phyloP scores from a whole-genome alignment of 1,140 invertebrate genomes.

The Leguminivora glycinivorella region DNA sequence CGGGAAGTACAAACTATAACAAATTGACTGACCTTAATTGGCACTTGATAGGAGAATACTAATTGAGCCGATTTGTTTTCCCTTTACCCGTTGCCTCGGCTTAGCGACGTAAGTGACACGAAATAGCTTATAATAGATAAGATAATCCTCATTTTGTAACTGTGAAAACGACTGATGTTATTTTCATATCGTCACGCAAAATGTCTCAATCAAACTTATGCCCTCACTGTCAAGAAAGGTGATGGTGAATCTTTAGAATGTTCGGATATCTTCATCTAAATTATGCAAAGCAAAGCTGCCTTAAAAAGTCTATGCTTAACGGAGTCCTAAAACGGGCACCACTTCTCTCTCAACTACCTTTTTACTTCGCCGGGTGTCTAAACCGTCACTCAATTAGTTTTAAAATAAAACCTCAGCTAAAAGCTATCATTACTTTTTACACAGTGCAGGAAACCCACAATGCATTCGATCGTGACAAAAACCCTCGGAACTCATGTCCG shows the following conservation, averaged over 20 bases:
- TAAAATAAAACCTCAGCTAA: background rate
- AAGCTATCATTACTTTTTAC: background rate
- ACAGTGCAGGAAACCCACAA: background rate
- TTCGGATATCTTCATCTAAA: no score
- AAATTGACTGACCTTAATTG: conserved; percentile 7
- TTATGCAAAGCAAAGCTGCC: no score
- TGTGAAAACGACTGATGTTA: no score
- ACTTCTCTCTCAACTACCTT: no score
- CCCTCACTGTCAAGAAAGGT: no score
- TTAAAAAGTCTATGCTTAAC: no score
- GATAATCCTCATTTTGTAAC: background rate
- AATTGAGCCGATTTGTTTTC: conserved; percentile 12
- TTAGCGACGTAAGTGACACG: background rate
- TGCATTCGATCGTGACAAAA: conserved; percentile 13
- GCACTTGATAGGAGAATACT: conserved; percentile 4
- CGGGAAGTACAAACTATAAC: background rate
- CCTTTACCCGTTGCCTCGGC: background rate
- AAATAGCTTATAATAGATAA: background rate
- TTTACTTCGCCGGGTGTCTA: background rate
- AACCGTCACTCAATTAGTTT: background rate
- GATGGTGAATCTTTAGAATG: no score
- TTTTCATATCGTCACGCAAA: no score
- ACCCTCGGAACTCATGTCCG: conserved; percentile 9
- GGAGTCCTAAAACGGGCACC: no score
- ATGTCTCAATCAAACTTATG: no score